Base-by-base conservation (phyloP, 2,888 invertebrate genomes). In the Tachystola acroxantha region DNA sequence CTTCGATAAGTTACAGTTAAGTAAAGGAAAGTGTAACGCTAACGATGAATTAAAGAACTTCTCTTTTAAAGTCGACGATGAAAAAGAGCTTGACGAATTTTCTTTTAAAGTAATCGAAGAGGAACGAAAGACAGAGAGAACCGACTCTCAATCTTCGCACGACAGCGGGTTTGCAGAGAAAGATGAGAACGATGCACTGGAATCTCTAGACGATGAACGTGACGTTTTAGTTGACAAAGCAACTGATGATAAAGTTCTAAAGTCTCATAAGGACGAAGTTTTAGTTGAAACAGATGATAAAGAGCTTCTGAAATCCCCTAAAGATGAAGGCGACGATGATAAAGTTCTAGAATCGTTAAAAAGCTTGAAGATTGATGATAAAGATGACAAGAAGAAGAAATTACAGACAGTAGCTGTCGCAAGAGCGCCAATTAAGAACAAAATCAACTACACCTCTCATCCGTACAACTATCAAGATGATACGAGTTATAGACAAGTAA, bases 141-240 rank as follows among this genome's bases (percentile, higher is more conserved):
- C 69, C 1, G 57, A 72, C 9, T 81, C 81, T 0, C 73, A 82
- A 3, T 66, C 71, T 0, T 84, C 85, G 0, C 62, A 71, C 26
- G 84, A 84, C 48, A 84, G 84, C 14, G 85, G 85, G 0, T 80
- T 63, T 16, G 54, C 69, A 0, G 82, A 81, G 1, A 62, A 61
- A 27, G 37, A 42, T 10, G 31, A 19, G 7, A n/a, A n/a, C n/a
- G n/a, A n/a, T n/a, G n/a, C n/a, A n/a, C n/a, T n/a, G n/a, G n/a
- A n/a, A n/a, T n/a, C n/a, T n/a, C n/a, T n/a, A n/a, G n/a, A n/a
- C n/a, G n/a, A n/a, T n/a, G n/a, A n/a, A n/a, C n/a, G n/a, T n/a
- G 30, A 30, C n/a, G 24, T 24, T 16, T 16, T 5, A 13, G 7
- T n/a, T n/a, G n/a, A n/a, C n/a, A n/a, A n/a, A n/a, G n/a, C n/a